These are phyloP conservation scores for Atta cephalotes DNA, from an alignment of 1,140 invertebrate genomes.

Conservation along the genomic window DNA sequence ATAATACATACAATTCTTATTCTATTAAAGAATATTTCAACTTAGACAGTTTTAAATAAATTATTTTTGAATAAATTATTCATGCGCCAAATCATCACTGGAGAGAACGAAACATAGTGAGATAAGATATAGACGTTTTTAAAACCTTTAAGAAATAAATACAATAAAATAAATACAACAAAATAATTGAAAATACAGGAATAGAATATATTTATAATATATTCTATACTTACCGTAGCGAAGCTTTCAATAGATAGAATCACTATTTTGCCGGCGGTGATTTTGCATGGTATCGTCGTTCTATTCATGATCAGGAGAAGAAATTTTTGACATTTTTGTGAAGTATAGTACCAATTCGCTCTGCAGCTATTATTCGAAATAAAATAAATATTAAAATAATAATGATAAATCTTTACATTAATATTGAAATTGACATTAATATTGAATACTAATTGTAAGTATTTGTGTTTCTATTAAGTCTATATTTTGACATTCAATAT, in stretches of 20 bases:
- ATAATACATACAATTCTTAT: no score
- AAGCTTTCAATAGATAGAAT: conserved; percentile 1
- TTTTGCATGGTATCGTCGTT: not conserved
- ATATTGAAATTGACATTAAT: not conserved
- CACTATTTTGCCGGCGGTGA: conserved; percentile 7
- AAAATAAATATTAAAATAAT: not conserved
- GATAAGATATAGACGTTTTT: not conserved
- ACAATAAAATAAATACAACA: not conserved
- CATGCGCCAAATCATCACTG: not conserved
- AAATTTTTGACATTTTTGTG: not conserved
- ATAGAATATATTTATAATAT: not conserved
- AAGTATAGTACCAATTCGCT: not conserved
- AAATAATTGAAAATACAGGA: not conserved
- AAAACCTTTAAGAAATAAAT: not conserved
- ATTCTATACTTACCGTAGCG: not conserved
- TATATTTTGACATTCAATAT: not conserved
- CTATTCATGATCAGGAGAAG: conserved; percentile 8
- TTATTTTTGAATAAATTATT: not conserved
- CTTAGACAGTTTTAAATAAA: not conserved
- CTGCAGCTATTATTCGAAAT: not conserved
- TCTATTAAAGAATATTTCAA: not conserved
- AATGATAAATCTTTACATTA: not conserved
- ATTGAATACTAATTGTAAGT: not conserved
- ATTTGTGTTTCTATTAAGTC: not conserved
- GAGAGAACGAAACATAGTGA: not conserved